Conservation (phyloP, 2,888 invertebrate species). For the Carabus problematicus region DNA sequence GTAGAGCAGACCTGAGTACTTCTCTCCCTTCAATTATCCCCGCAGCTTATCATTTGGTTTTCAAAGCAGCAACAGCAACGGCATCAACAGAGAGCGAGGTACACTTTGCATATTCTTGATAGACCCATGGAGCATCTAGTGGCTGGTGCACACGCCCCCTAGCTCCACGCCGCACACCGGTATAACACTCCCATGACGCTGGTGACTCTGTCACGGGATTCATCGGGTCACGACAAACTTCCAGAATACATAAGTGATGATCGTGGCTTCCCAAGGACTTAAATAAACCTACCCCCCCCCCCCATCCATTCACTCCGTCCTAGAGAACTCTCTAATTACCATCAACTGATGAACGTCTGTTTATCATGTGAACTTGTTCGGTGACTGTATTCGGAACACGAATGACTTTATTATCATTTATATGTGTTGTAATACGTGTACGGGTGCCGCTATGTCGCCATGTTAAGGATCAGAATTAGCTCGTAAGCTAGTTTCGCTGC, state of each 20-base stretch:
- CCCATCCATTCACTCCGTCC: background rate
- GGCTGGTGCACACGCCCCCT: background rate
- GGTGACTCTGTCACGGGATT: background rate
- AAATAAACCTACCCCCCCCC: slow-evolving; percentile 20
- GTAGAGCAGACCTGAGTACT: slow-evolving; percentile 33
- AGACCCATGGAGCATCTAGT: slow-evolving; percentile 18
- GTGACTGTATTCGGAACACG: slow-evolving; percentile 14
- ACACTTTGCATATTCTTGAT: slow-evolving; percentile 41
- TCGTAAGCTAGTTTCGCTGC: too few species aligned
- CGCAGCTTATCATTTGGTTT: slow-evolving; percentile 54
- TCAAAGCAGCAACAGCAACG: slow-evolving; percentile 48
- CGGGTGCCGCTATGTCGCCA: too few species aligned
- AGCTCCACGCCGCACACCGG: too few species aligned
- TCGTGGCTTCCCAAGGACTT: slow-evolving; percentile 30
- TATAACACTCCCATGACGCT: too few species aligned
- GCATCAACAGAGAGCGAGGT: slow-evolving; percentile 10
- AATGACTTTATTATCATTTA: slow-evolving; percentile 31
- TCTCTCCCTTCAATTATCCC: slow-evolving; percentile 51
- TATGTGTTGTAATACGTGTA: slow-evolving; percentile 5
- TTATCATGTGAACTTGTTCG: slow-evolving; percentile 31
- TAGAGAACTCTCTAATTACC: slow-evolving; percentile 24
- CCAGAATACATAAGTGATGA: slow-evolving; percentile 39
- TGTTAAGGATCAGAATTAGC: too few species aligned
- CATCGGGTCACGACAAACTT: slow-evolving; percentile 34
- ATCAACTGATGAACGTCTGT: slow-evolving; percentile 42